phyloP scores from a whole-genome alignment of 2,888 invertebrate species.

The Brachyptera putata region DNA sequence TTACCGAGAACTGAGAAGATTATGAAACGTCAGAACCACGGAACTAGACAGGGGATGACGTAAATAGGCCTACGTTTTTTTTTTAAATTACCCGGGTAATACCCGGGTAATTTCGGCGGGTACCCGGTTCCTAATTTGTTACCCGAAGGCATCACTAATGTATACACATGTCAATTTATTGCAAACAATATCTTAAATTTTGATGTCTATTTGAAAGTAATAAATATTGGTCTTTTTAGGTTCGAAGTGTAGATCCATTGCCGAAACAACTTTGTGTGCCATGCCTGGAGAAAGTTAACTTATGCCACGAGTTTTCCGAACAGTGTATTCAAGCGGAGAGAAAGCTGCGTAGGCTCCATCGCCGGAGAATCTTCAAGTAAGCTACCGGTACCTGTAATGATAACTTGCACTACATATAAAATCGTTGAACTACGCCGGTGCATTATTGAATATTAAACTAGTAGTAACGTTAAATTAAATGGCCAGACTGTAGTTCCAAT shows the following conservation, averaged over 20 bases:
- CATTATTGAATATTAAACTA: no score
- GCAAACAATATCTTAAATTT: neutral
- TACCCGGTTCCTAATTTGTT: no score
- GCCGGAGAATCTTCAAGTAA: neutral
- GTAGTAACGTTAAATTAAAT: no score
- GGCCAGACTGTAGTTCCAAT: no score
- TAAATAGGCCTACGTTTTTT: no score
- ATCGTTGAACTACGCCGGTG: neutral
- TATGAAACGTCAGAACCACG: no score
- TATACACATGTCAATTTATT: neutral
- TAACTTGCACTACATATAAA: neutral
- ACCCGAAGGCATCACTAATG: no score
- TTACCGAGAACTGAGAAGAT: no score
- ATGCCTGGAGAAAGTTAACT: constrained; percentile 29
- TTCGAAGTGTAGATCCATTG: constrained; percentile 29
- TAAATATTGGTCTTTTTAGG: constrained; percentile 24
- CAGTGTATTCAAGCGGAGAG: constrained; percentile 30
- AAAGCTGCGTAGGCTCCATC: constrained; percentile 24
- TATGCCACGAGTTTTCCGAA: constrained; percentile 31
- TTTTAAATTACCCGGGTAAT: no score
- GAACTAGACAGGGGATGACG: no score
- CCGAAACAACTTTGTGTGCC: constrained; percentile 31
- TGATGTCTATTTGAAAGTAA: neutral
- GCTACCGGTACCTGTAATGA: neutral
- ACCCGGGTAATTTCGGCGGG: no score